phyloP scores from a whole-genome alignment of 2,888 invertebrate genomes.

The Pristionchus japonicus region DNA sequence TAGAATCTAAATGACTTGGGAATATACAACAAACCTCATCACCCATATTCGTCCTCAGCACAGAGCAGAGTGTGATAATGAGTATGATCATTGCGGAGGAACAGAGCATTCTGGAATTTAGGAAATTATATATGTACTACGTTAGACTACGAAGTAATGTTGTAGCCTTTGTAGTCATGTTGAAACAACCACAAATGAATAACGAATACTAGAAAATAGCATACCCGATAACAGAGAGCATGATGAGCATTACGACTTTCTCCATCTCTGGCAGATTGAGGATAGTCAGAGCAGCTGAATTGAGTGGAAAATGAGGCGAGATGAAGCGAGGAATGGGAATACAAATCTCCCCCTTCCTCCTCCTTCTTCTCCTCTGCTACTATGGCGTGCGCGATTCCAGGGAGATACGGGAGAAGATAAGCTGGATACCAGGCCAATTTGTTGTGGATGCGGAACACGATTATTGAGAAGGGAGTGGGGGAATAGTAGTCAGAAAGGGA shows the following conservation, averaged over 20 bases:
- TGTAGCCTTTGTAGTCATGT: neutral
- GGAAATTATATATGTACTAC: neutral
- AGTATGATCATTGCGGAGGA: neutral
- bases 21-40: neutral
- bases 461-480: neutral
- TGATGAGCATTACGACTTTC: slow-evolving; percentile 8
- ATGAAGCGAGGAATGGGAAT: neutral
- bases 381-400: slow-evolving; percentile 1
- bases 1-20: no score
- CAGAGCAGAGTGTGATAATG: neutral
- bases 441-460: neutral
- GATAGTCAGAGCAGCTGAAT: neutral
- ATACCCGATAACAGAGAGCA: neutral
- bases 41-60: neutral
- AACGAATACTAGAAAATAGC: no score
- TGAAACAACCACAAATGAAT: neutral
- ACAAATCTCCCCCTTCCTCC: slow-evolving; percentile 17
- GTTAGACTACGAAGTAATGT: neutral
- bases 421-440: neutral
- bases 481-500: neutral
- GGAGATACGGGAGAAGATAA: slow-evolving; percentile 7
- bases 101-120: neutral
- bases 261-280: neutral
- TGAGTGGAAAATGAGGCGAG: neutral
- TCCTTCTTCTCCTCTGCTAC: neutral